Evolutionary conservation across 2,888 invertebrate genomes (phyloP).

Genomic region (Lasioglossum pauxillum): DNA sequence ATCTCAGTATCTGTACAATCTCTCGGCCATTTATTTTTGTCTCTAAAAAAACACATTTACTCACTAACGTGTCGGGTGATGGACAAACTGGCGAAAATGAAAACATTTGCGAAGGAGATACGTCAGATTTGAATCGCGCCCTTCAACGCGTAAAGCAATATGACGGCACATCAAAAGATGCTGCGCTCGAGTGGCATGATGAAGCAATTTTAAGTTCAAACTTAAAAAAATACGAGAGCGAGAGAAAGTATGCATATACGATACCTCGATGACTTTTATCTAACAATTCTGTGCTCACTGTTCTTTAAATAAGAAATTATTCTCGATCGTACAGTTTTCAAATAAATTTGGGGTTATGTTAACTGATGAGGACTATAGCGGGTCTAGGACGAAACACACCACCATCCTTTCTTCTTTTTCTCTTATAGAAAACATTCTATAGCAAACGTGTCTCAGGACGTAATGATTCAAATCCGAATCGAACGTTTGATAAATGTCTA

Average conservation of each 20-base stretch:
- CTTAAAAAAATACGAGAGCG: neutral
- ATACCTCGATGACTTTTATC: neutral
- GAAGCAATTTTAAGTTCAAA: neutral
- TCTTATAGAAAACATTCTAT: no score
- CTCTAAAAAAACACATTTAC: neutral
- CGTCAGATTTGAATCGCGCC: neutral
- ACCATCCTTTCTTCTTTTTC: no score
- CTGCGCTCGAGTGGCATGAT: neutral
- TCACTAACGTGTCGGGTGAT: neutral
- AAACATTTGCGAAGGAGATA: slow-evolving; percentile 1
- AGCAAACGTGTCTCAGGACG: no score
- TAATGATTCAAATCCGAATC: no score
- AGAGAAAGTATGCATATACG: neutral
- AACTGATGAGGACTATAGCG: no score
- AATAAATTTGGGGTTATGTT: no score
- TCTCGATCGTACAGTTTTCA: no score
- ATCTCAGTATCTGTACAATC: neutral
- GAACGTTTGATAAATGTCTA: no score
- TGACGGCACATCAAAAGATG: neutral
- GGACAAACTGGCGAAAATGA: neutral
- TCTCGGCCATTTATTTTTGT: neutral
- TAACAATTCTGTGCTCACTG: no score
- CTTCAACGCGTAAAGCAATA: neutral
- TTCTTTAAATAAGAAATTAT: no score
- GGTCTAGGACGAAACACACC: no score